Percentiles rank a stretch among this genome's conserved stretches.
These are phyloP conservation scores for Ophion ellenae DNA, from an alignment of 2,888 invertebrate species.

Conservation along the genomic window DNA sequence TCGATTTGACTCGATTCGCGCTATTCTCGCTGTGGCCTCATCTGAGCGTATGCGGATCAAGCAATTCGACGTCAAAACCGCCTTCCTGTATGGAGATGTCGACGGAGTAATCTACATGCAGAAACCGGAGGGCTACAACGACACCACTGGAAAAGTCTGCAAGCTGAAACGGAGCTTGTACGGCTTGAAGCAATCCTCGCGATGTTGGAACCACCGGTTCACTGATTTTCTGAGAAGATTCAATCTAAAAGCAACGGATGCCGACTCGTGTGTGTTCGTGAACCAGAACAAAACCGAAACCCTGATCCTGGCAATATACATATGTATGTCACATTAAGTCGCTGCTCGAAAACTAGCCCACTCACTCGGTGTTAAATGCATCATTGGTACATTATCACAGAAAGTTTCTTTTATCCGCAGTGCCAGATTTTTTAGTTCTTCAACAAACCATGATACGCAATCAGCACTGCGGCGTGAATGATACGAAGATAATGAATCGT, in stretches of 20 bases:
- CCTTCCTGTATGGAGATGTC: constrained; percentile 49
- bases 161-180: constrained; percentile 75
- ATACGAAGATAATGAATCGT: too few relatives aligned
- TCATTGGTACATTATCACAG: too few relatives aligned
- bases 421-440: too few relatives aligned
- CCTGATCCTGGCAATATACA: constrained; percentile 58
- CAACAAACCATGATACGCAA: too few relatives aligned
- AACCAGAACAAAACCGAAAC: constrained; percentile 45
- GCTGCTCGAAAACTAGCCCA: too few relatives aligned
- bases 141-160: constrained; percentile 73
- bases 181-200: constrained; percentile 77
- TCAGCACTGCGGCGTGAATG: too few relatives aligned
- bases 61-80: constrained; percentile 60
- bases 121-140: constrained; percentile 69
- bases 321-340: too few relatives aligned
- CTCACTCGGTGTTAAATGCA: too few relatives aligned
- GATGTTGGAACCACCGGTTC: constrained; percentile 76
- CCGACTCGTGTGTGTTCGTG: not conserved
- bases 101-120: constrained; percentile 63
- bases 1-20: constrained; percentile 30
- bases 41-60: constrained; percentile 24
- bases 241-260: constrained; percentile 68
- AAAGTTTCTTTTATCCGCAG: too few relatives aligned
- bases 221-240: constrained; percentile 66
- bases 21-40: constrained; percentile 3